Evolutionary conservation across 2,888 invertebrate species (phyloP), one percentile per base, ranked within the genome.

Genomic region (Drosophila paranaensis): DNA sequence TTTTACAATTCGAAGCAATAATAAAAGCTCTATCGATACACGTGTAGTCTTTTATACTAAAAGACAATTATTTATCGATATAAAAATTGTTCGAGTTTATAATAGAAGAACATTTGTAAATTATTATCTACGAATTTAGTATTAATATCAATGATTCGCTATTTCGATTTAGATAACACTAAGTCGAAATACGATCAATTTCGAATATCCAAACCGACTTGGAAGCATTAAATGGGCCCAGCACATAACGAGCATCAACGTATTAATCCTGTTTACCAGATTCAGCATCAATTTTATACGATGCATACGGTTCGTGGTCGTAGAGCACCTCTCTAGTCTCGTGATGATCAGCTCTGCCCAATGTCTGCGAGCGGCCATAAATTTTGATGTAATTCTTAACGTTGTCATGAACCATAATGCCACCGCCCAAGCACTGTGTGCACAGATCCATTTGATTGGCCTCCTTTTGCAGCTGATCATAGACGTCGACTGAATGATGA

Each of bases 361-460:
- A 53, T 3, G 46, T 40, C 53, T 71, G 55, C 0, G 85, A 85
- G 6, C 63, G 62, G 1, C 84, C 85, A 60, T 73, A 89, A 6
- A 86, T 64, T 58, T 79, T 74, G 6, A 86, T 72, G 35, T 71
- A 75, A 10, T 72, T 67, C n/a, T 87, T 77, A 0, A 66, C 46
- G 3, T 39, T 2, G 54, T 88, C 76, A 25, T 79, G 82, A 0
- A 72, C 62, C 37, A 86, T 25, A 16, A 54, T 69, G 0, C 86
- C 86, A 10, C 85, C 86, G 2, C 86, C 86, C 14, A 77, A 43
- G n/a, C 85, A 78, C 60, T 82, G 71, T 6, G 78, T 73, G 53
- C 89, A 89, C 16, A 86, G 42, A 11, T 72, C 57, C 5, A 42
- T 1, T 0, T 16, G 6, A 20, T 54, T 43, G 11, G 83, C 78